phyloP scores from a whole-genome alignment of 2,113 vertebrate genomes.

The Sciurus niger region DNA sequence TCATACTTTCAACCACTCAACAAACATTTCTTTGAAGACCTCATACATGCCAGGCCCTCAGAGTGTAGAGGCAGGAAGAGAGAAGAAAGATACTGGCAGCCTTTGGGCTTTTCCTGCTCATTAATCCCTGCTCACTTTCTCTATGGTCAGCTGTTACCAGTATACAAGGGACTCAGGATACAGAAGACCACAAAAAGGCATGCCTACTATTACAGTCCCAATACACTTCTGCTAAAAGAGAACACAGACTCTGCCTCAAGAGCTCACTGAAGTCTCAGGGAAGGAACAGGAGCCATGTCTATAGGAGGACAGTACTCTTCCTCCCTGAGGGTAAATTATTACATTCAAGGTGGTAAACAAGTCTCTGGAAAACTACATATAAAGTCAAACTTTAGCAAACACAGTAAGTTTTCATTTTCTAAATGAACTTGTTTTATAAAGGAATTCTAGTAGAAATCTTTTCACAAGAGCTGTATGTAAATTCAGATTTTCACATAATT shows the following conservation, averaged over 20 bases:
- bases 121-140: background rate
- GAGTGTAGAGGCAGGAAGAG: background rate
- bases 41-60: background rate
- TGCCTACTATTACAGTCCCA: background rate
- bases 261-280: background rate
- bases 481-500: slow-evolving; percentile 22
- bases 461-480: background rate
- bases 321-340: background rate
- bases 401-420: slow-evolving; percentile 33
- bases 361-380: background rate
- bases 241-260: background rate
- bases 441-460: background rate
- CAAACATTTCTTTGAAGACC: background rate
- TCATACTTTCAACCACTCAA: background rate
- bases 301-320: background rate
- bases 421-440: slow-evolving; percentile 12
- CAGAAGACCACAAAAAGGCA: background rate
- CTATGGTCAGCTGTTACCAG: background rate
- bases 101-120: background rate
- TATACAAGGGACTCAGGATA: background rate
- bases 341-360: background rate
- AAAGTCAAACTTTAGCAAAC: background rate
- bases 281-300: background rate
- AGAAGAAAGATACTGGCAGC: background rate
- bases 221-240: background rate